Conservation (phyloP, 1,140 invertebrate genomes). For the Pantala flavescens region DNA sequence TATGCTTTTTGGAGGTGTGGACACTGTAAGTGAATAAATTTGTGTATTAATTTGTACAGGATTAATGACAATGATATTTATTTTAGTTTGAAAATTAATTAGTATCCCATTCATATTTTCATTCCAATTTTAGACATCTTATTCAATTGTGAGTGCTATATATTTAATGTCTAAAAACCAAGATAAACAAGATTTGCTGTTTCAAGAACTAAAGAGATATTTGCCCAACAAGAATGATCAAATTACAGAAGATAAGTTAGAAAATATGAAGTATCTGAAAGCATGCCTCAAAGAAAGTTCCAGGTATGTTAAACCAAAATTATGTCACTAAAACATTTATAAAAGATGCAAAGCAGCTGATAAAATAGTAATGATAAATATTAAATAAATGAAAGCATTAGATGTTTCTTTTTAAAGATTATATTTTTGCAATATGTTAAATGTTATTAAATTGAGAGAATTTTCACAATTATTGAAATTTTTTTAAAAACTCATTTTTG, state of each 20-base stretch:
- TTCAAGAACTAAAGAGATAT: slow-evolving; percentile 54
- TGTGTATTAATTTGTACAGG: slow-evolving; percentile 9
- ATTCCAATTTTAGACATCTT: slow-evolving; percentile 53
- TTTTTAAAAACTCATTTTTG: no score
- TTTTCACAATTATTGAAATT: no score
- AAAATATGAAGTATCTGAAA: slow-evolving; percentile 65
- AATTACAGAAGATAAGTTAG: slow-evolving; percentile 52
- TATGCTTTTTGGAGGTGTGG: slow-evolving; percentile 75
- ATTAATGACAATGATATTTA: slow-evolving; percentile 12
- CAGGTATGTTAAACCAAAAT: slow-evolving; percentile 45
- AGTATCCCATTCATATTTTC: no score
- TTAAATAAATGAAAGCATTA: not conserved
- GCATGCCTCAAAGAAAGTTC: slow-evolving; percentile 84
- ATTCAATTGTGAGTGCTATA: slow-evolving; percentile 62
- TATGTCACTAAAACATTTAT: slow-evolving; percentile 14
- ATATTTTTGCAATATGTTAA: not conserved
- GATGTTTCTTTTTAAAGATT: not conserved
- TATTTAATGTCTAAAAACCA: slow-evolving; percentile 68
- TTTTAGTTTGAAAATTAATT: not conserved
- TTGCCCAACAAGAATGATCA: slow-evolving; percentile 41
- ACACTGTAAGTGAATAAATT: slow-evolving; percentile 52
- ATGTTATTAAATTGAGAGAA: not conserved
- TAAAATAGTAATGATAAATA: not conserved
- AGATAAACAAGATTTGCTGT: slow-evolving; percentile 59
- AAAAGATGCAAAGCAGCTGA: not conserved